Evolutionary conservation across 2,113 vertebrate genomes (phyloP), one percentile per base, ranked within the genome.

Genomic region (Bubalus kerabau): DNA sequence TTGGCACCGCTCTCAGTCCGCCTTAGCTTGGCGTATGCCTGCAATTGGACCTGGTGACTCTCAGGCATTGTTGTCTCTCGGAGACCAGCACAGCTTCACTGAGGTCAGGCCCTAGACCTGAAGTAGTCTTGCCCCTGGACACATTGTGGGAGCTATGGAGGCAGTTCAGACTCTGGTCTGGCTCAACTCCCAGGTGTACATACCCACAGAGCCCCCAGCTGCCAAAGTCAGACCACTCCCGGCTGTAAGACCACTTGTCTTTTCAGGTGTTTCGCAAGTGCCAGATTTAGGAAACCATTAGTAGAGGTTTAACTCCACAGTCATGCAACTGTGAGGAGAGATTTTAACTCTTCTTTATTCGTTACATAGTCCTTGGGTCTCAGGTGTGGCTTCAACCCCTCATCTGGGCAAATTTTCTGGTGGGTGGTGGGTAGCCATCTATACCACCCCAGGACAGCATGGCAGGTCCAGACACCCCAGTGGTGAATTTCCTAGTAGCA

Each of bases 211-310:
- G 46, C 16, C 46, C 28, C 2, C 5, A 81, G 78, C 16, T 32
- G 46, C 78, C 16, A 11, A 11, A 7, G 16, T 10, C 16, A 52
- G 46, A 12, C 9, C 26, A 1, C 1, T 12, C 46, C 46, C 0
- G 0, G 9, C 28, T 32, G 28, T 16, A 12, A 7, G 28, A 50
- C 9, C 16, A 12, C 9, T 52, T 2, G 46, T 21, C 19, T 81
- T 81, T 50, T 32, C 28, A 3, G 28, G 17, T 3, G 28, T 81
- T 21, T 12, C 2, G 0, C 46, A 81, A 19, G 28, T 21, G 16
- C 28, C 32, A 9, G 28, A 6, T 81, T 50, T 52, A 52, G 46
- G 78, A 81, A 50, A 48, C 46, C 28, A 50, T 32, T 30, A 21
- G 46, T 6, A 0, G 5, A 32, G 28, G 78, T 6, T 11, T 50